A percentile compares a stretch with the other conserved stretches of the same genome.
phyloP scores from a whole-genome alignment of 2,113 vertebrate species.

The Herpailurus yagouaroundi region DNA sequence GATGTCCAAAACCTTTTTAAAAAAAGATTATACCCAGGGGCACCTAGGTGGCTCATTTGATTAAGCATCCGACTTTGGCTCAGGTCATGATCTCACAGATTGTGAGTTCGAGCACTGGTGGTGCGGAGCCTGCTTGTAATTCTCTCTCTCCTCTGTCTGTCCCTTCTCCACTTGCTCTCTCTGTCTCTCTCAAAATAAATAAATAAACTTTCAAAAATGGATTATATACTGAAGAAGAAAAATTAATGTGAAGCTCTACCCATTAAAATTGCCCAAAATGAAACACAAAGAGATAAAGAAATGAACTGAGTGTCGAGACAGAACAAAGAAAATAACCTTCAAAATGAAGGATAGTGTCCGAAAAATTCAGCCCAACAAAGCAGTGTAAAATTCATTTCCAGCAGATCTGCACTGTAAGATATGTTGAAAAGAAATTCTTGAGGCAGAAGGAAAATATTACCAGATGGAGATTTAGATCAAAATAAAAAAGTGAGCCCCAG shows the following conservation, averaged over 20 bases:
- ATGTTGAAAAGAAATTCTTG: conserved; percentile 16
- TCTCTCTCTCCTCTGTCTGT: neutral
- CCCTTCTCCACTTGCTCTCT: neutral
- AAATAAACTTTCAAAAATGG: neutral
- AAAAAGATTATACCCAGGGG: neutral
- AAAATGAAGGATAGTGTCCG: neutral
- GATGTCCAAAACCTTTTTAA: neutral
- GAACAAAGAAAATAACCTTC: neutral
- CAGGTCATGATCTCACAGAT: neutral
- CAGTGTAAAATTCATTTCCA: conserved; percentile 7
- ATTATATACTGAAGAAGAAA: no score
- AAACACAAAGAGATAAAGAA: neutral
- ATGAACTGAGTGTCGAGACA: neutral
- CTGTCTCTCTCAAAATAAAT: neutral
- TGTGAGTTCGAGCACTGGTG: neutral
- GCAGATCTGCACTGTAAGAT: neutral
- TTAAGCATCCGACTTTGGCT: neutral
- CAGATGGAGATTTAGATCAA: neutral
- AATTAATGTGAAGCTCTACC: no score
- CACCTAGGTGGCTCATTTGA: neutral
- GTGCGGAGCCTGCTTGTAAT: neutral
- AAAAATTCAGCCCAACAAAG: neutral
- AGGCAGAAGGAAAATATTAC: neutral
- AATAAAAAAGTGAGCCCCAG: neutral
- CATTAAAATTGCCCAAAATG: neutral